Evolutionary conservation across 92 coral and sea anemone genomes (phyloP), one percentile per base, ranked within the genome.

Genomic region (Umimayanthus kanabou): DNA sequence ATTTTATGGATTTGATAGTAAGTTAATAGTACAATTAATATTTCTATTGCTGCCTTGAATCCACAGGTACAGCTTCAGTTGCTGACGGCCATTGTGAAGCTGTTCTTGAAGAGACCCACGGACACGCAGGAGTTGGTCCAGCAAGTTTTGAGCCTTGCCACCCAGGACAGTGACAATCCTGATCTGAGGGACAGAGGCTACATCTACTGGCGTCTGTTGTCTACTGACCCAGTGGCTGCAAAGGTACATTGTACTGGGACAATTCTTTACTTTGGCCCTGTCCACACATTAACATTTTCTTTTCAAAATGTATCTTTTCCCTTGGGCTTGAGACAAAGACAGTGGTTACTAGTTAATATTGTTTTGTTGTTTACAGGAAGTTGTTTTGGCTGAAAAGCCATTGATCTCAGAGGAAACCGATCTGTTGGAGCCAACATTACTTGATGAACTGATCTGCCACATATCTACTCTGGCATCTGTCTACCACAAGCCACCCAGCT

Each of bases 121-220:
- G 99, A 97, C 91, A 97, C 99, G 4, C 99, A 97, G 89, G 98
- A 97, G 81, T 90, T 97, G 73, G 99, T 97, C 13, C 99, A 97
- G 85, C 99, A 97, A 87, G 99, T 97, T 20, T 88, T 97, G 66
- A 97, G 99, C 82, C 93, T 97, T 86, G 99, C 99, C 0, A 97
- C 99, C n/a, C 99, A 97, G 82, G 99, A 97, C 77, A 95, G 98
- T 79, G 99, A 97, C 87, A 97, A 97, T 43, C 99, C 99, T 92
- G 99, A 97, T 45, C 91, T 97, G 66, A 86, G 99, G 80, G 99
- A 97, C 92, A 91, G 99, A 42, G 99, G 99, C 1, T 97, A 97
- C 79, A 97, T 97, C 84, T 97, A 97, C 93, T 97, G 99, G 99
- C 91, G 99, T 79, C 92, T 97, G 73, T 91, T 97, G 20, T 97